A percentile compares a stretch with the other conserved stretches of the same genome.
These are phyloP conservation scores for Anarhynchus alexandrinus DNA, from an alignment of 2,113 vertebrate species.

Conservation along the genomic window DNA sequence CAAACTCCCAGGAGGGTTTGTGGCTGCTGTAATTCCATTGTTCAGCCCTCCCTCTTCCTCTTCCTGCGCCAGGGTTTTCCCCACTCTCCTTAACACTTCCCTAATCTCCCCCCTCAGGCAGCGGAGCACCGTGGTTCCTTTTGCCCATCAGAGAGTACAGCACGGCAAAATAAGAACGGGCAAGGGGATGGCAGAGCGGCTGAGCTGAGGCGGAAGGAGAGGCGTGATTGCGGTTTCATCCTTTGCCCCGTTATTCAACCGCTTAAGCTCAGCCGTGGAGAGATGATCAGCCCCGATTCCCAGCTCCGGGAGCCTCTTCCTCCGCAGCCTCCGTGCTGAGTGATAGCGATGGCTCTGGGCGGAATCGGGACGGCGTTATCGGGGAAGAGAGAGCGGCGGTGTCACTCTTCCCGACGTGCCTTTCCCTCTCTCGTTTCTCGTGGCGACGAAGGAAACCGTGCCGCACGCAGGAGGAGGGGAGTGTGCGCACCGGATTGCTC, in stretches of 20 bases:
- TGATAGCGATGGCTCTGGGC: not conserved
- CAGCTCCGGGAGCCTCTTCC: not conserved
- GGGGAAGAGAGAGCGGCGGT: accelerated
- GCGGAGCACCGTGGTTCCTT: not conserved
- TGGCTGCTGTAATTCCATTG: not conserved
- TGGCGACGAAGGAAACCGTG: not conserved
- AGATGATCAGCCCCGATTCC: not conserved
- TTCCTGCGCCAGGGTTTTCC: not conserved
- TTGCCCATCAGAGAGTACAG: not conserved
- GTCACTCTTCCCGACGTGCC: accelerated
- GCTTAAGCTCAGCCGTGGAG: not conserved
- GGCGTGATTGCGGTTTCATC: not conserved
- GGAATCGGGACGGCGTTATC: not conserved
- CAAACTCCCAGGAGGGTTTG: not conserved
- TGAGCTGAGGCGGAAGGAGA: not conserved
- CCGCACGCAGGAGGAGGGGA: not conserved
- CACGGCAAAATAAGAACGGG: accelerated
- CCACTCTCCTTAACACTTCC: not conserved
- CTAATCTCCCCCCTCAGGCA: not conserved
- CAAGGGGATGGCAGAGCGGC: not conserved
- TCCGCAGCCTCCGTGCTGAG: not conserved
- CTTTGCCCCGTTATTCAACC: not conserved
- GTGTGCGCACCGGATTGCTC: not conserved
- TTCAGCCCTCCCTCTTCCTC: not conserved
- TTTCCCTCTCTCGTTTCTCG: not conserved